Base-by-base conservation (phyloP, 2,113 vertebrate genomes). In the Pseudopodoces humilis region DNA sequence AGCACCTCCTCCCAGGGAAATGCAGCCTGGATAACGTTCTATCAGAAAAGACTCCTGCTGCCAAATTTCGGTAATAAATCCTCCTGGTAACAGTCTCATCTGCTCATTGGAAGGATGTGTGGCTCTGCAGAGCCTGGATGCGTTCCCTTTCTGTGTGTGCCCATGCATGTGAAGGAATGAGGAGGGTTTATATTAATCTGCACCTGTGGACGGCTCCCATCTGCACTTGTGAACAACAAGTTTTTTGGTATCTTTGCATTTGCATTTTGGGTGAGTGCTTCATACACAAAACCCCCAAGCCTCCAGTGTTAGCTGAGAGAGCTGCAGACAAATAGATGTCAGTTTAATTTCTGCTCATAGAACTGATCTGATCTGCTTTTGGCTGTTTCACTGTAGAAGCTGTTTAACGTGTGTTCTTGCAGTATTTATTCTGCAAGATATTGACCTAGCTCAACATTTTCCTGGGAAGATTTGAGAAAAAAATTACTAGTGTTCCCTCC, bases 201-300 rank as follows among this genome's bases (percentile, higher is more conserved):
- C 89, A 96, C 94, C 94, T 96, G 96, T 94, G 92, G 90, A 85
- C 59, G 10, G 85, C 63, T 96, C 84, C 77, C 63, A 78, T 53
- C 85, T 59, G 87, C 89, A 86, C 71, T 28, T 94, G 87, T 18
- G 84, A 80, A 64, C 60, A 62, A 68, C 75, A 88, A 90, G 93
- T 94, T 94, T 89, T 91, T 91, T 31, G 23, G 20, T 91, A 20
- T n/a, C 65, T 78, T 69, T 78, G 49, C 27, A 72, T 87, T 74
- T 92, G 77, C 25, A 46, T 91, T 65, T 90, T 67, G 60, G 14
- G 35, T 11, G 82, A 84, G 56, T 19, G 67, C 86, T 72, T 65
- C 39, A 15, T 44, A 70, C 49, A 5, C 28, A 68, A 23, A 43
- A 11, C 3, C 30, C 15, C 35, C 59, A 77, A 2, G 27, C 59